Evolutionary conservation across 2,797 vertebrate genomes (phyloP).

Genomic region (Sebastes minor): DNA sequence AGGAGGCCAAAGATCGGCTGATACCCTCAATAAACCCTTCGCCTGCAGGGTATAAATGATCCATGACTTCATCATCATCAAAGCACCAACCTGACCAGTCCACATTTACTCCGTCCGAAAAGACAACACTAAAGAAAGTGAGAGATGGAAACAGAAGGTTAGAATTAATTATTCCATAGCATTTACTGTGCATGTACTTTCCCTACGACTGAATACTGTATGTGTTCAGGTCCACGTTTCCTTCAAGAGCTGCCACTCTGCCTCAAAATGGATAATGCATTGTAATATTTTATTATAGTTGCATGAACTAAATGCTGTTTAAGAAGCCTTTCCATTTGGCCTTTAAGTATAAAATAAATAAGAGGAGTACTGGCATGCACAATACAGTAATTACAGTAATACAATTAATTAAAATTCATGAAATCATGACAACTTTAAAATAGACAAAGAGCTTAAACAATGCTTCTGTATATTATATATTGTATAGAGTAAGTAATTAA

Average conservation of each 20-base stretch:
- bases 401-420: background rate
- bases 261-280: background rate
- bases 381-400: background rate
- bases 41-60: constrained; percentile 41
- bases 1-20: constrained; percentile 19
- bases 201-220: background rate
- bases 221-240: background rate
- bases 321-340: background rate
- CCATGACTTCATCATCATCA: constrained; percentile 76
- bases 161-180: background rate
- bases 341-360: background rate
- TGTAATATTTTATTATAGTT: background rate
- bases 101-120: constrained; percentile 69
- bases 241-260: background rate
- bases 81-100: constrained; percentile 84
- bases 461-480: background rate
- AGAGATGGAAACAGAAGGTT: constrained; percentile 16
- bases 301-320: background rate
- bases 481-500: background rate
- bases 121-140: constrained; percentile 44
- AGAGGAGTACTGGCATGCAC: background rate
- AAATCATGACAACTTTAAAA: background rate
- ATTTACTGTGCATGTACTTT: constrained; percentile 13
- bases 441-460: background rate
- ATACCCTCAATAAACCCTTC: constrained; percentile 55